These are phyloP conservation scores for Notothenia rossii DNA, from an alignment of 2,113 vertebrate genomes.

Conservation along the genomic window DNA sequence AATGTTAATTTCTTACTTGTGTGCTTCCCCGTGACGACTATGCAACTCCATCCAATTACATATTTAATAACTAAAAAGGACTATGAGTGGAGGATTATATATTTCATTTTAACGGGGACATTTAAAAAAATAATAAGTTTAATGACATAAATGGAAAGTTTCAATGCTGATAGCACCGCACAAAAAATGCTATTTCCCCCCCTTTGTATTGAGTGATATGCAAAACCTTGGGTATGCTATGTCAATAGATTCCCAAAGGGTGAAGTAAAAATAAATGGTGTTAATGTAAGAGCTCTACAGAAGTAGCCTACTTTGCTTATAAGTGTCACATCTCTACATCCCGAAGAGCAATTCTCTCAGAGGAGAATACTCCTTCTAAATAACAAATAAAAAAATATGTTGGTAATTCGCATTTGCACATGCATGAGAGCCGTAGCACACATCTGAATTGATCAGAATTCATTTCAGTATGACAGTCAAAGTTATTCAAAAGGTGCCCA, in stretches of 20 bases:
- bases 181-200: neutral
- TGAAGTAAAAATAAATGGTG: no score
- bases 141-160: neutral
- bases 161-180: neutral
- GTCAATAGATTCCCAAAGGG: no score
- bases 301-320: neutral
- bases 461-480: conserved; percentile 32
- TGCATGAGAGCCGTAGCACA: conserved; percentile 45
- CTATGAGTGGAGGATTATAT: neutral
- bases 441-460: conserved; percentile 46
- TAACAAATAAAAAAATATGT: neutral
- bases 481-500: conserved; percentile 35
- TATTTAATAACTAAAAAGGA: no score
- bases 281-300: no score
- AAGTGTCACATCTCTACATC: neutral
- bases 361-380: conserved; percentile 9
- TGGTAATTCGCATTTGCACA: conserved; percentile 61
- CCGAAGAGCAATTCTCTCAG: neutral
- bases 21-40: no score
- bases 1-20: no score
- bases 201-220: neutral
- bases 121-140: neutral
- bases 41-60: no score
- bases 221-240: no score
- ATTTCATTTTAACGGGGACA: neutral